Evolutionary conservation across 2,797 vertebrate species (phyloP).

Genomic region (Rhodeus uyekii): DNA sequence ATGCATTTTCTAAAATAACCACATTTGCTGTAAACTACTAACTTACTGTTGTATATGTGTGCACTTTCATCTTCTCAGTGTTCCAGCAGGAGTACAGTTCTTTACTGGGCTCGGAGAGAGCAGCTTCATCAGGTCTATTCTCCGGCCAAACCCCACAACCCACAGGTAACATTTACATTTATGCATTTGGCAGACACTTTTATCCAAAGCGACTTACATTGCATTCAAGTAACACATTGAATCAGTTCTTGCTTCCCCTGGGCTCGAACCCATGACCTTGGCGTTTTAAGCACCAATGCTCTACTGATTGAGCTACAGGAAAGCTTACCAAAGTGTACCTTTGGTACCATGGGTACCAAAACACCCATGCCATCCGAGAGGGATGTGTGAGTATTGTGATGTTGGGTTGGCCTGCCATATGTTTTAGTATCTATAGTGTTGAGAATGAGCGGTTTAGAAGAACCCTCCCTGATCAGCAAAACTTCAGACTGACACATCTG

Average conservation of each 20-base stretch:
- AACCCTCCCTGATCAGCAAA: not conserved
- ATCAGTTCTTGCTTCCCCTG: no score
- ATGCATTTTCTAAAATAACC: not conserved
- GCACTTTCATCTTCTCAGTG: slow-evolving; percentile 62
- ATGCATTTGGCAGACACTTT: no score
- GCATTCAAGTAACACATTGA: no score
- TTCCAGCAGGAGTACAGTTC: slow-evolving; percentile 84
- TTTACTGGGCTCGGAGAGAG: slow-evolving; percentile 82
- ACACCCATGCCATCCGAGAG: slow-evolving; percentile 3
- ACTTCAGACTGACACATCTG: slow-evolving; percentile 29
- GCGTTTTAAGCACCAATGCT: no score
- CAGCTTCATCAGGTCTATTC: slow-evolving; percentile 83
- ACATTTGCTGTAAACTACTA: not conserved
- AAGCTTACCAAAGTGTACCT: no score
- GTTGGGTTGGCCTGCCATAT: no score
- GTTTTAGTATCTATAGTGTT: not conserved
- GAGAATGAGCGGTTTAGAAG: not conserved
- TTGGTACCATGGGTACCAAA: no score
- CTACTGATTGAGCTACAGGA: no score
- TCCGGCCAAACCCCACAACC: slow-evolving; percentile 75
- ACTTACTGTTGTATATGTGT: not conserved
- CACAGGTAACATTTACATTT: no score
- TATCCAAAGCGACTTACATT: no score
- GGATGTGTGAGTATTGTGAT: not conserved
- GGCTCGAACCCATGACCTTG: no score